Percentiles rank a stretch among this genome's conserved stretches.
These are phyloP conservation scores for Sphenopsis melanotis DNA, from an alignment of 2,797 vertebrate species.

Conservation along the genomic window DNA sequence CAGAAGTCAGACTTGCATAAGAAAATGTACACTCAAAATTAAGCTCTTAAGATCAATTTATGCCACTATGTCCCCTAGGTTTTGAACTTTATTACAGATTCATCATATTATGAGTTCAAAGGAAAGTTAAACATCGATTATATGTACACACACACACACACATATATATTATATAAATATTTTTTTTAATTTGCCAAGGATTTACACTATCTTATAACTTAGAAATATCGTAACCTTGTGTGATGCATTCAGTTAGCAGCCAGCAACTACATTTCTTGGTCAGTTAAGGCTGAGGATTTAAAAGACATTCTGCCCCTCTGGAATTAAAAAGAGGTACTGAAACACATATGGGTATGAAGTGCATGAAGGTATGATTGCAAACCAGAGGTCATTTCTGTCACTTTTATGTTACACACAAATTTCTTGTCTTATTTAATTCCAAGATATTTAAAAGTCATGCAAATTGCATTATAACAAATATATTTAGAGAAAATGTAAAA, in stretches of 20 bases:
- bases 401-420: not conserved
- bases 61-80: not conserved
- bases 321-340: not conserved
- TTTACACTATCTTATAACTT: not conserved
- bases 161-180: accelerated
- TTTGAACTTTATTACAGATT: not conserved
- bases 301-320: not conserved
- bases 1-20: not conserved
- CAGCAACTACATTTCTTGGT: not conserved
- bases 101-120: not conserved
- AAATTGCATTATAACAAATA: not conserved
- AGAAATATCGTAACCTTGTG: not conserved
- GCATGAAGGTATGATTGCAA: not conserved
- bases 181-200: not conserved
- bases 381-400: not conserved
- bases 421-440: not conserved
- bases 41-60: not conserved
- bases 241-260: not conserved
- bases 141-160: too few relatives aligned
- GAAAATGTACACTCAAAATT: not conserved
- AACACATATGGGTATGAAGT: not conserved
- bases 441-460: not conserved
- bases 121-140: not conserved
- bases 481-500: not conserved
- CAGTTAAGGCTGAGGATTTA: not conserved